phyloP scores from a whole-genome alignment of 2,797 vertebrate species.

The Notolepis coatsorum region DNA sequence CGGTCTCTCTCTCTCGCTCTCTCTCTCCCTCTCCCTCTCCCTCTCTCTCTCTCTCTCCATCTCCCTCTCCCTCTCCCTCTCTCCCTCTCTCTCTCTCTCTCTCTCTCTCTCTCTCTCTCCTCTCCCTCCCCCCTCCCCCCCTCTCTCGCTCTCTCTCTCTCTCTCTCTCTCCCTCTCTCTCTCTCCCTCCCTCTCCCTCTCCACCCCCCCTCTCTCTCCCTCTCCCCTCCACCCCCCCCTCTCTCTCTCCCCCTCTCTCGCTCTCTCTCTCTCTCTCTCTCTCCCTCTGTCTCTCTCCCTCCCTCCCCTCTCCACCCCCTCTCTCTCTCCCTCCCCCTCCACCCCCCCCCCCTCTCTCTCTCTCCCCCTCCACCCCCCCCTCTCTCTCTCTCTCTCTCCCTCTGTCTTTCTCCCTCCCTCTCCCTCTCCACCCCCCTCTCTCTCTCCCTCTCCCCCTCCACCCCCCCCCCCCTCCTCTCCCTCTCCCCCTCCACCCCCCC shows the following conservation, averaged over 20 bases:
- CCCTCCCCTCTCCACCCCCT: background rate
- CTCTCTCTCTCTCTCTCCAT: background rate
- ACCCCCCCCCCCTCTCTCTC: background rate
- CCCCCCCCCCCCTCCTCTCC: background rate
- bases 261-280: background rate
- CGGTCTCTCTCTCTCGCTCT: background rate
- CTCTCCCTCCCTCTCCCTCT: background rate
- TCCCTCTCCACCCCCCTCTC: background rate
- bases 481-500: background rate
- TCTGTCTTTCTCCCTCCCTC: background rate
- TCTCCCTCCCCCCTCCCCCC: background rate
- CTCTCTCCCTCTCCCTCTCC: background rate
- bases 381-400: background rate
- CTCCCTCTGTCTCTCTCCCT: background rate
- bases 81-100: slow-evolving; percentile 7
- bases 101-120: background rate
- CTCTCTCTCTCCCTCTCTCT: background rate
- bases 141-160: background rate
- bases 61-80: background rate
- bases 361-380: background rate
- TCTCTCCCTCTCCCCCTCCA: background rate
- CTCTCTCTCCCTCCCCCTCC: background rate
- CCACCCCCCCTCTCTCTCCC: background rate
- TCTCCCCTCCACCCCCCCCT: slow-evolving; percentile 1
- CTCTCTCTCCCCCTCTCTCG: background rate